These are phyloP conservation scores for Lasiurus cinereus DNA, from an alignment of 2,113 vertebrate species.

Conservation along the genomic window DNA sequence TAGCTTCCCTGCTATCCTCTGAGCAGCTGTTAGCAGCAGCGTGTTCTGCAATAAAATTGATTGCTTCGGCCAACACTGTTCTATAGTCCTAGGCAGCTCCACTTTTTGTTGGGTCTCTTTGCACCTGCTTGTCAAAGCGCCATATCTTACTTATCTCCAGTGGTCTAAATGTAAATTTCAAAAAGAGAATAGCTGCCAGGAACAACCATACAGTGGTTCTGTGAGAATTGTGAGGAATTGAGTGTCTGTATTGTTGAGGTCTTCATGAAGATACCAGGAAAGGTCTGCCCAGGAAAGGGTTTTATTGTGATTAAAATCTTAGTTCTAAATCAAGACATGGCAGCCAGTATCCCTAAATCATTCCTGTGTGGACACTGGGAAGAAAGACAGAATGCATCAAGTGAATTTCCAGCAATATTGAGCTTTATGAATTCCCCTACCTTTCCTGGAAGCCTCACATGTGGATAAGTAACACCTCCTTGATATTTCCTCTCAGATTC, in stretches of 20 bases:
- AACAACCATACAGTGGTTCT: slow-evolving; percentile 63
- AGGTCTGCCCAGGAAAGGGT: slow-evolving; percentile 68
- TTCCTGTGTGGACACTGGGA: slow-evolving; percentile 59
- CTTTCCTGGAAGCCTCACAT: slow-evolving; percentile 68
- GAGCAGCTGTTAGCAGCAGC: slow-evolving; percentile 82
- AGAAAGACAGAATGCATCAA: slow-evolving; percentile 76
- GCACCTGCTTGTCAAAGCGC: slow-evolving; percentile 82
- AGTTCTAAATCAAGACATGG: slow-evolving; percentile 83
- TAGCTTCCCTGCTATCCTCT: slow-evolving; percentile 62
- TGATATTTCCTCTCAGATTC: slow-evolving; percentile 81
- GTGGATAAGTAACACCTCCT: slow-evolving; percentile 70
- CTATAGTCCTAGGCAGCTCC: slow-evolving; percentile 62
- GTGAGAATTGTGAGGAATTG: slow-evolving; percentile 45
- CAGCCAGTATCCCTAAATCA: slow-evolving; percentile 80
- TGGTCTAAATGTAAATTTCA: slow-evolving; percentile 61
- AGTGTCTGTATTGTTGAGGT: slow-evolving; percentile 20
- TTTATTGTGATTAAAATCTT: slow-evolving; percentile 72
- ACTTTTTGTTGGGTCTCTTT: slow-evolving; percentile 75
- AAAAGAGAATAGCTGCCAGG: slow-evolving; percentile 66
- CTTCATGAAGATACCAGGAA: slow-evolving; percentile 74
- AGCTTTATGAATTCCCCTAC: slow-evolving; percentile 11
- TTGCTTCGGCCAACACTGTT: slow-evolving; percentile 75
- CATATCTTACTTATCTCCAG: slow-evolving; percentile 73
- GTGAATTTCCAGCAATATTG: slow-evolving; percentile 76
- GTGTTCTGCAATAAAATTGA: slow-evolving; percentile 81